Conservation (phyloP, 2,113 vertebrate species). For the Apistogramma diplotaenia region DNA sequence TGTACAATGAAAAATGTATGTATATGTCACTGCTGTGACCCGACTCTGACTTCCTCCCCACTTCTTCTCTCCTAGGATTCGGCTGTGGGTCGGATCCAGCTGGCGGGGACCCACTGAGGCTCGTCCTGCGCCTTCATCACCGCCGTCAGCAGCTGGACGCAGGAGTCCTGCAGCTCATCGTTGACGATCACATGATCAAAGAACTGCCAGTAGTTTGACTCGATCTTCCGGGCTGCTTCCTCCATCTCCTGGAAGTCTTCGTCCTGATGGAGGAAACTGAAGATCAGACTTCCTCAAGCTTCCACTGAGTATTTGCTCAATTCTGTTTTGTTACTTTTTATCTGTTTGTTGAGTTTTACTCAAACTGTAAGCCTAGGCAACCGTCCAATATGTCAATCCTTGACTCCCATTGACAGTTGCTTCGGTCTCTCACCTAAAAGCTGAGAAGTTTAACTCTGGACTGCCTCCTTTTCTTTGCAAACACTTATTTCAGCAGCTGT, state of each 20-base stretch:
- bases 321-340: no score
- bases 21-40: background rate
- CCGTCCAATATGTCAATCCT: no score
- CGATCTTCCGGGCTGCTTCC: constrained; percentile 84
- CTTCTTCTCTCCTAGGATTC: constrained; percentile 54
- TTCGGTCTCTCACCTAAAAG: no score
- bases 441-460: no score
- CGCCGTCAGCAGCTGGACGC: constrained; percentile 78
- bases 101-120: constrained; percentile 91
- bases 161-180: constrained; percentile 84
- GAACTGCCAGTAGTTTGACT: constrained; percentile 87
- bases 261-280: constrained; percentile 74
- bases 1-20: background rate
- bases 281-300: background rate
- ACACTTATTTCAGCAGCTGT: no score
- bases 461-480: no score
- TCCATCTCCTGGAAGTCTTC: constrained; percentile 94
- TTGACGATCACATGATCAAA: constrained; percentile 92
- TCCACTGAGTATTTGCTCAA: background rate
- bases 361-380: no score
- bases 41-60: background rate
- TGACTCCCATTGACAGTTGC: no score
- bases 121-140: constrained; percentile 85
- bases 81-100: constrained; percentile 83
- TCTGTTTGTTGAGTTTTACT: no score